Conservation (phyloP, 2,888 invertebrate species). For the Nomada flava region DNA sequence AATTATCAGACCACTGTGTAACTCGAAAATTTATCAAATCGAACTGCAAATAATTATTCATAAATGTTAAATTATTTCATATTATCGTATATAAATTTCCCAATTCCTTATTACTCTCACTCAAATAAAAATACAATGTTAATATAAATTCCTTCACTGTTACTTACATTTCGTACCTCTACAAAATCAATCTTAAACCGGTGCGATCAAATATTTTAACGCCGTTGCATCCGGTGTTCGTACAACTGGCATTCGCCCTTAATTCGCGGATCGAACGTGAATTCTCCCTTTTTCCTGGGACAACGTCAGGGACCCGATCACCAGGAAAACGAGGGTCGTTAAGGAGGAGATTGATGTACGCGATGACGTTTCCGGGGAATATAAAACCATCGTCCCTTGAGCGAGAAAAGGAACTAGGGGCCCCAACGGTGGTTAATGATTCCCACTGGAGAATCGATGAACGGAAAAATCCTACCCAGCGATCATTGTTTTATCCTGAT, state of each 20-base stretch:
- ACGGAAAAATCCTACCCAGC: constrained; percentile 46
- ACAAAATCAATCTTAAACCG: background rate
- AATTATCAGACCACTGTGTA: too few relatives aligned
- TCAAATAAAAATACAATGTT: too few relatives aligned
- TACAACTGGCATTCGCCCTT: constrained; percentile 21
- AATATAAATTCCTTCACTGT: too few relatives aligned
- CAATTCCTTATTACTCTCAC: too few relatives aligned
- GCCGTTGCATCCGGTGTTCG: constrained; percentile 3
- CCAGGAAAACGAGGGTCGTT: constrained; percentile 48
- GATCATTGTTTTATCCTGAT: constrained; percentile 51
- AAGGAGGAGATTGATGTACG: constrained; percentile 46
- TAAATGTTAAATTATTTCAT: too few relatives aligned
- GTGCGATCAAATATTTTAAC: background rate
- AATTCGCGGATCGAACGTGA: constrained; percentile 43
- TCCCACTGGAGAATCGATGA: constrained; percentile 38
- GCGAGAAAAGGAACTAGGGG: constrained; percentile 2
- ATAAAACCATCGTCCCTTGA: constrained; percentile 45
- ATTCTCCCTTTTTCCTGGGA: background rate
- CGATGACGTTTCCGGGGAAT: constrained; percentile 50
- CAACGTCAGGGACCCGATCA: constrained; percentile 35
- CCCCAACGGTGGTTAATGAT: constrained; percentile 40
- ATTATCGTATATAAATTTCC: too few relatives aligned
- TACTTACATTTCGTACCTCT: too few relatives aligned
- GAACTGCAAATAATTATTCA: too few relatives aligned
- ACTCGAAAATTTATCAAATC: too few relatives aligned